phyloP scores from a whole-genome alignment of 2,888 invertebrate species.

The Tenthredo mesomela region DNA sequence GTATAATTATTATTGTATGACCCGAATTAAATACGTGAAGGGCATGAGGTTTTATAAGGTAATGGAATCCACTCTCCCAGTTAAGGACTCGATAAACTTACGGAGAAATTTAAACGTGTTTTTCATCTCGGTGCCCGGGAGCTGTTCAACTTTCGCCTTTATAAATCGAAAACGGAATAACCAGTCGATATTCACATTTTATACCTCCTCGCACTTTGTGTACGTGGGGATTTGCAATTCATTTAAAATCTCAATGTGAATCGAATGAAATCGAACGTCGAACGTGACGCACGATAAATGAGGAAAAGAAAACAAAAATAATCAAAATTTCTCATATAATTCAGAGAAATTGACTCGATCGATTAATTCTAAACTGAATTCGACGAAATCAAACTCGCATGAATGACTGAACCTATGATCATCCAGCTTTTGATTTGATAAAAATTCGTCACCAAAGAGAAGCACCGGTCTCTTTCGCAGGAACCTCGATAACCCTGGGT shows the following conservation, averaged over 20 bases:
- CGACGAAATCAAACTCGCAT: not conserved
- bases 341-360: not conserved
- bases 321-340: too few species aligned
- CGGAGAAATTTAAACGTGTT: constrained; percentile 36
- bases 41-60: constrained; percentile 33
- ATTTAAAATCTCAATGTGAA: not conserved
- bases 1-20: not conserved
- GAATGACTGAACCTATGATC: not conserved
- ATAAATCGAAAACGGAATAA: not conserved
- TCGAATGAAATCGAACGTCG: not conserved
- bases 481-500: constrained; percentile 96
- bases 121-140: not conserved
- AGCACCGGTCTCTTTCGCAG: constrained; percentile 86
- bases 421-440: not conserved
- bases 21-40: not conserved
- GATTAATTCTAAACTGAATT: not conserved
- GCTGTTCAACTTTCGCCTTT: not conserved
- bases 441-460: constrained; percentile 76
- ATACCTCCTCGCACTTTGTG: too few species aligned
- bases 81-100: not conserved
- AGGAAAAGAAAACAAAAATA: too few species aligned
- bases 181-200: too few species aligned
- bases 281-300: not conserved
- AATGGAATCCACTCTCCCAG: constrained; percentile 32
- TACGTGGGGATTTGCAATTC: not conserved